These are phyloP conservation scores for Sitobion miscanthi DNA, from an alignment of 1,140 invertebrate genomes.

Conservation along the genomic window DNA sequence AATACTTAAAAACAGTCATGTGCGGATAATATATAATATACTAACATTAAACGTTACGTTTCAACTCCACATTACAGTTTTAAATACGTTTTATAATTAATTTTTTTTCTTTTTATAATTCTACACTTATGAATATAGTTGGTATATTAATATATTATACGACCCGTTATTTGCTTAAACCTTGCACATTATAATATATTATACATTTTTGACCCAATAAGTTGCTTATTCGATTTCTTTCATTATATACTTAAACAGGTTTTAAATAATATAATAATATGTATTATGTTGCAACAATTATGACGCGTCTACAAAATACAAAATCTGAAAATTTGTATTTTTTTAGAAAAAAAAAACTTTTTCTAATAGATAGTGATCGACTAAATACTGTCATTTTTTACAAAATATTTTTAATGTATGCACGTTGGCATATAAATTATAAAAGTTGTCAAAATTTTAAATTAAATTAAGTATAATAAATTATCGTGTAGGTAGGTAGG, in stretches of 20 bases:
- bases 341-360: neutral
- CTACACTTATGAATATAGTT: neutral
- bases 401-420: neutral
- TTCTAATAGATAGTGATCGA: neutral
- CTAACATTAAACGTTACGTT: neutral
- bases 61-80: neutral
- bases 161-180: neutral
- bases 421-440: too few species aligned
- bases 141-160: too few species aligned
- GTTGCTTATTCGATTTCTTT: slow-evolving; percentile 13
- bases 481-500: too few species aligned
- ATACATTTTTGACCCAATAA: slow-evolving; percentile 25
- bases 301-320: neutral
- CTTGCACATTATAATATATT: neutral
- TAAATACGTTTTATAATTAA: slow-evolving; percentile 22
- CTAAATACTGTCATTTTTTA: neutral
- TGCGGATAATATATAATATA: neutral
- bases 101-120: neutral
- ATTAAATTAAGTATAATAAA: too few species aligned
- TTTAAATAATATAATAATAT: slow-evolving; percentile 8
- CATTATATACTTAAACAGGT: slow-evolving; percentile 32
- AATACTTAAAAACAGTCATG: neutral
- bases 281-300: neutral
- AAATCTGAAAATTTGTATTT: neutral
- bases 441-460: too few species aligned